These are phyloP conservation scores for Intellagama lesueurii DNA, from an alignment of 2,797 vertebrate genomes.

Conservation along the genomic window DNA sequence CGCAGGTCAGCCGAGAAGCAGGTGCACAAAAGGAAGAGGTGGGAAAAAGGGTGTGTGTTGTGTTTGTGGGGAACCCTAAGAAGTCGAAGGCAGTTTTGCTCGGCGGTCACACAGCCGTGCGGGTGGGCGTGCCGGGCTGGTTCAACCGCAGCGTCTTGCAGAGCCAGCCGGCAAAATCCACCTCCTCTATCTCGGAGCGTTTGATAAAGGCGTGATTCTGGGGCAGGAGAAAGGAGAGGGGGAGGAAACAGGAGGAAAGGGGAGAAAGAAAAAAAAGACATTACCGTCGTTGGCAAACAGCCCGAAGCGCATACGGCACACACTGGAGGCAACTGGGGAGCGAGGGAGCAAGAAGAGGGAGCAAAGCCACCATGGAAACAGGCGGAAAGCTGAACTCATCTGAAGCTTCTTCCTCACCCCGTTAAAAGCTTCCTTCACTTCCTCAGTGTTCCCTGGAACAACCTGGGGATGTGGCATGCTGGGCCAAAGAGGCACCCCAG, in stretches of 20 bases:
- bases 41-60: constrained; percentile 55
- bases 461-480: too few species aligned
- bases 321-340: background rate
- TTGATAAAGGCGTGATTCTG: constrained; percentile 97
- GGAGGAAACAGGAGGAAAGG: too few species aligned
- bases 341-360: background rate
- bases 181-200: constrained; percentile 93
- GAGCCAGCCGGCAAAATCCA: constrained; percentile 96
- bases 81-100: constrained; percentile 8
- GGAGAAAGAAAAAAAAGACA: background rate
- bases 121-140: constrained; percentile 96
- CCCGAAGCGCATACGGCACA: background rate
- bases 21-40: background rate
- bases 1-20: background rate
- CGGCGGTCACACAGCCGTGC: constrained; percentile 79
- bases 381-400: fast-evolving
- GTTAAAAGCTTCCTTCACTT: background rate
- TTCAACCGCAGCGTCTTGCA: constrained; percentile 93
- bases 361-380: background rate
- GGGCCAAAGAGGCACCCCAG: too few species aligned
- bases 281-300: too few species aligned
- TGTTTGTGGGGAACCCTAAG: background rate
- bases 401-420: too few species aligned
- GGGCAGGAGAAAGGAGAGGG: background rate
- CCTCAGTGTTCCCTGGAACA: background rate